Evolutionary conservation across 2,113 vertebrate genomes (phyloP).

Genomic region (Eidolon helvum): DNA sequence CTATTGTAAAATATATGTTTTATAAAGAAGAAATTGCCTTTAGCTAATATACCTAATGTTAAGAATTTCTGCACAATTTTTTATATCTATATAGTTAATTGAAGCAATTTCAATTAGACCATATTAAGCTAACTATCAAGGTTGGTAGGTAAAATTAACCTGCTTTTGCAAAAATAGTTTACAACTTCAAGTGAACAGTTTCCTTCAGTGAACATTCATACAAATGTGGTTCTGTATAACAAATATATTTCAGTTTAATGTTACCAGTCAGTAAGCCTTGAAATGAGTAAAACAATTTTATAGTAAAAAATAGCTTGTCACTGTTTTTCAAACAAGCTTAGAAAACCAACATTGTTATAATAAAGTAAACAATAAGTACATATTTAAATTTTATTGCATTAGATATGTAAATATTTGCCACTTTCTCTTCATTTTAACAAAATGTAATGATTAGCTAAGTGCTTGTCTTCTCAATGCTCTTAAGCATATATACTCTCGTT

Average conservation of each 20-base stretch:
- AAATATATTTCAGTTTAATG: not conserved
- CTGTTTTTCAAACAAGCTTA: not conserved
- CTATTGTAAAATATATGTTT: not conserved
- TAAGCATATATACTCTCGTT: not conserved
- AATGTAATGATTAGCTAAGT: not conserved
- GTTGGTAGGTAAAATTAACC: not conserved
- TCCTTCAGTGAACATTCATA: constrained; percentile 13
- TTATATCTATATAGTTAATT: not conserved
- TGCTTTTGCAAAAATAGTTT: not conserved
- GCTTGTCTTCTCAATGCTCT: not conserved
- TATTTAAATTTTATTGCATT: not conserved
- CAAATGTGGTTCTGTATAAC: not conserved
- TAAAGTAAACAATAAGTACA: not conserved
- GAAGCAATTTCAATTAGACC: not conserved
- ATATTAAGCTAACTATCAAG: not conserved
- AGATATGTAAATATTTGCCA: not conserved
- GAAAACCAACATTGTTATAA: not conserved
- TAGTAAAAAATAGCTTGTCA: not conserved
- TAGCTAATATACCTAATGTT: not conserved
- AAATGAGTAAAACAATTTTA: not conserved
- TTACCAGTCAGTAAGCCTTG: not conserved
- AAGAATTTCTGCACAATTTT: not conserved
- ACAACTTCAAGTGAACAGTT: not conserved
- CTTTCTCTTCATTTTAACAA: not conserved
- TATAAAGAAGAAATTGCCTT: not conserved